Base-by-base conservation (phyloP, 2,113 vertebrate species). In the Tiliqua scincoides region DNA sequence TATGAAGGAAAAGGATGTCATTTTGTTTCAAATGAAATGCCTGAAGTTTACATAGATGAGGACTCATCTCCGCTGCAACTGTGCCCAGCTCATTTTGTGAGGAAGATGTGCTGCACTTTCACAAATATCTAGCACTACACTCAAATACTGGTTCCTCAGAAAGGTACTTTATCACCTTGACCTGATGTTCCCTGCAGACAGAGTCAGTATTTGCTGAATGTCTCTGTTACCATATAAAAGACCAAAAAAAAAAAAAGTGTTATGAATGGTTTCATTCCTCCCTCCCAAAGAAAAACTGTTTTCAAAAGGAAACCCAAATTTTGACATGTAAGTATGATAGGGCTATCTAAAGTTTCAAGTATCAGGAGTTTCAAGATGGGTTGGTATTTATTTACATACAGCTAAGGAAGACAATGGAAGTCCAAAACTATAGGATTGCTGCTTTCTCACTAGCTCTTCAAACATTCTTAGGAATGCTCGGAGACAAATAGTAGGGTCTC, bases 131-230 rank as follows among this genome's bases (percentile, higher is more conserved):
- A n/a, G 17, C 76, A 35, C 0, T 6, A 40, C 62, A 25, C 85
- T 62, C 79, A 43, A 78, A 81, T 79, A 83, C 68, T 30, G 6
- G 10, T 80, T 74, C 88, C 63, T 88, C 20, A 2, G 73, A 72
- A 40, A 91, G 57, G 83, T 35, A 67, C 32, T 88, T 88, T 25
- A 72, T 88, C 89, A 74, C 76, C 65, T 82, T 90, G 83, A 86
- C 15, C 77, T 86, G 62, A 73, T 1, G 61, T 90, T 21, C 20
- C 74, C 37, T 71, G 52, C 52, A 80, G 68, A 74, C 11, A 62
- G 52, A 84, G 17, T 21, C 83, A 63, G 23, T 27, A 81, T 72
- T 5, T 35, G 59, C 43, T 67, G 62, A 72, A 57, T 72, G n/a
- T 11, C 35, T 70, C 62, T 17, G 62, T 78, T 40, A 61, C 2